phyloP scores from a whole-genome alignment of 2,888 invertebrate species.

The Macrosiphum euphorbiae region DNA sequence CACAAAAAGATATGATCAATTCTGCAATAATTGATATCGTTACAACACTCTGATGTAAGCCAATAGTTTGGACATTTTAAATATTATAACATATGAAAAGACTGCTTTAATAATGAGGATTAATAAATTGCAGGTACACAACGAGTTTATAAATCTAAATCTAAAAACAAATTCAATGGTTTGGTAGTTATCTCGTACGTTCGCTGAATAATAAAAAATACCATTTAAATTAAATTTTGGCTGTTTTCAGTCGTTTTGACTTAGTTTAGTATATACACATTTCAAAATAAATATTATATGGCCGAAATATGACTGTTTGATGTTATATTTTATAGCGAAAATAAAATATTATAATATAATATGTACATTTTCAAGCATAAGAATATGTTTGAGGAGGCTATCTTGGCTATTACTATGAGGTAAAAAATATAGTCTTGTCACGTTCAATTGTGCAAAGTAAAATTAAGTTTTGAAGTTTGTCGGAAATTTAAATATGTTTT shows the following conservation, averaged over 20 bases:
- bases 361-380: background rate
- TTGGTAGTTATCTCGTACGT: background rate
- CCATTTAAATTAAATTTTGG: background rate
- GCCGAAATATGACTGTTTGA: background rate
- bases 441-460: constrained; percentile 31
- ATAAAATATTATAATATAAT: background rate
- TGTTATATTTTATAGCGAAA: background rate
- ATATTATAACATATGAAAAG: background rate
- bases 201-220: background rate
- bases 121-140: background rate
- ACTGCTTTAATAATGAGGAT: background rate
- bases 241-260: background rate
- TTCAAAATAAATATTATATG: background rate
- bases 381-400: background rate
- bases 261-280: background rate
- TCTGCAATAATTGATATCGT: no score
- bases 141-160: background rate
- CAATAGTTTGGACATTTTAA: background rate
- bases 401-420: background rate
- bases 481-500: constrained; percentile 26
- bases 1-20: no score
- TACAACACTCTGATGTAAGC: no score
- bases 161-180: background rate
- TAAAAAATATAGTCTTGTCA: constrained; percentile 24
- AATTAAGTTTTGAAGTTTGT: constrained; percentile 51